phyloP scores from a whole-genome alignment of 1,140 invertebrate genomes.

The Cyclargus thomasi region DNA sequence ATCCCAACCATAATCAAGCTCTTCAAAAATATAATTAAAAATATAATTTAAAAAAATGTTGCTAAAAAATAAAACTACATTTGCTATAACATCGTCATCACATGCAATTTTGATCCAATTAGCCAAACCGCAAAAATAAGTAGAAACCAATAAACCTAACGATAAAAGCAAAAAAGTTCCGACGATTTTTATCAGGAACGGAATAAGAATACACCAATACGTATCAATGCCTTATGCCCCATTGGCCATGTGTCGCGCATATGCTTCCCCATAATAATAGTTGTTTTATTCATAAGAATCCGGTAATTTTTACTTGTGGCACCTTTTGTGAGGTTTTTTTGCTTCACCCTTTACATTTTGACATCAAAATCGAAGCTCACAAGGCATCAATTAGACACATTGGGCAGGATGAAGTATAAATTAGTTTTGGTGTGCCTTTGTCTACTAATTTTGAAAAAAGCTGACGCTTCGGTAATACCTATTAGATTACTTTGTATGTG shows the following conservation, averaged over 20 bases:
- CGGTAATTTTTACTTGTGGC: conserved; percentile 46
- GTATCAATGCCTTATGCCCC: conserved; percentile 51
- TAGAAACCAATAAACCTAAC: not conserved
- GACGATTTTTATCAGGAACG: conserved; percentile 38
- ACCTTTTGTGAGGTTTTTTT: conserved; percentile 51
- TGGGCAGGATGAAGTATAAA: conserved; percentile 26
- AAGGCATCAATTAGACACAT: conserved; percentile 44
- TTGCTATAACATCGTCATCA: not conserved
- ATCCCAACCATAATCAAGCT: too few relatives aligned
- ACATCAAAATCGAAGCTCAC: conserved; percentile 40
- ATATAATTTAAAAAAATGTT: too few relatives aligned
- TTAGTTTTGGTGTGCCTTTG: not conserved
- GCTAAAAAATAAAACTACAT: too few relatives aligned
- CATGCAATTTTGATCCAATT: not conserved
- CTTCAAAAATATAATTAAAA: too few relatives aligned
- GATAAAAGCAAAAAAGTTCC: conserved; percentile 10
- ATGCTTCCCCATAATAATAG: conserved; percentile 51
- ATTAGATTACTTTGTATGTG: not conserved
- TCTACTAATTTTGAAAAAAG: not conserved
- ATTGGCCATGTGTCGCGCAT: conserved; percentile 59
- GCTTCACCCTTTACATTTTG: conserved; percentile 42
- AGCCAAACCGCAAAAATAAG: not conserved
- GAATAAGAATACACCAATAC: conserved; percentile 48
- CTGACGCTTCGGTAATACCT: not conserved
- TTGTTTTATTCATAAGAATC: conserved; percentile 45